These are phyloP conservation scores for Ariopsis seemanni DNA, from an alignment of 2,113 vertebrate genomes.

Conservation along the genomic window DNA sequence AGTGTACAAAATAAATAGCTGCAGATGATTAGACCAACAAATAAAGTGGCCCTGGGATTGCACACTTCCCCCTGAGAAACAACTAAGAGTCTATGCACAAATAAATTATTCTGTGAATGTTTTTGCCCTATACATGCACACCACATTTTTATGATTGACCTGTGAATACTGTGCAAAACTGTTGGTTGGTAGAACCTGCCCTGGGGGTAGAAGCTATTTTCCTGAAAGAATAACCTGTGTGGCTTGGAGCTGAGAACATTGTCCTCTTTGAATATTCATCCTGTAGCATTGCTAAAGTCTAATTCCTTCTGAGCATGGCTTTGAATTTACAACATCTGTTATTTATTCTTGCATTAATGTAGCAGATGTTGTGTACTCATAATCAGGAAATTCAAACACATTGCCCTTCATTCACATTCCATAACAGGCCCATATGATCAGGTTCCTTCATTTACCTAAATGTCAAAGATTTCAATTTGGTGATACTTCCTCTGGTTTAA, in stretches of 20 bases:
- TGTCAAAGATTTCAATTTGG: neutral
- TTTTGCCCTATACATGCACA: slow-evolving; percentile 10
- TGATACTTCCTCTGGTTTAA: too few relatives aligned
- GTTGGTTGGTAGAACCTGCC: slow-evolving; percentile 19
- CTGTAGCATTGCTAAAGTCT: slow-evolving; percentile 11
- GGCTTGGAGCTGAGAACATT: neutral
- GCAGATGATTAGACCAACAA: slow-evolving; percentile 24
- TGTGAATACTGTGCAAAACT: neutral
- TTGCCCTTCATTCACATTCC: slow-evolving; percentile 3
- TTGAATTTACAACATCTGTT: slow-evolving; percentile 36
- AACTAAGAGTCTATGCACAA: neutral
- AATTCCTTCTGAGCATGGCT: slow-evolving; percentile 40
- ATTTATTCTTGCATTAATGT: slow-evolving; percentile 22
- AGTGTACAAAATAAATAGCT: slow-evolving; percentile 30
- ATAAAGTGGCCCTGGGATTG: slow-evolving; percentile 20
- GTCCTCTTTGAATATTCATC: neutral
- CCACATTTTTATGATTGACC: slow-evolving; percentile 17
- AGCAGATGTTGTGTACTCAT: slow-evolving; percentile 38
- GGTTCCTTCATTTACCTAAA: neutral
- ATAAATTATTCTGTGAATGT: slow-evolving; percentile 7
- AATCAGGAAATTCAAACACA: slow-evolving; percentile 24
- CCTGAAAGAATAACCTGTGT: neutral
- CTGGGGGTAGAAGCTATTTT: neutral
- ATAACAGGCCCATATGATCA: neutral
- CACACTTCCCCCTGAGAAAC: neutral